These are phyloP conservation scores for Cotesia typhae DNA, from an alignment of 1,140 invertebrate genomes.

Conservation along the genomic window DNA sequence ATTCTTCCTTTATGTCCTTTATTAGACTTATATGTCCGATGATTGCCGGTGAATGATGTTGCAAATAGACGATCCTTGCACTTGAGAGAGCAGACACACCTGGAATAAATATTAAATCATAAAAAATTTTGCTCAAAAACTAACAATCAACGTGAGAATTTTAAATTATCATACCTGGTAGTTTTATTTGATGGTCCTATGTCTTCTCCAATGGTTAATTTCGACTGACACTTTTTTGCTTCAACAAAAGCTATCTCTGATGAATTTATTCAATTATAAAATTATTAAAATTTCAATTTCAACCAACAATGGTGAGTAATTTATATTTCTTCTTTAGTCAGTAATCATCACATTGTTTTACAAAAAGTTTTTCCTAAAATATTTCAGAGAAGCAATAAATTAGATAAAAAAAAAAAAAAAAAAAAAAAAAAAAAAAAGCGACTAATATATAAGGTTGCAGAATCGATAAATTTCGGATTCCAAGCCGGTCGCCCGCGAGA, in stretches of 20 bases:
- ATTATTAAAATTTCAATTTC: no score
- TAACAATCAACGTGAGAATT: background rate
- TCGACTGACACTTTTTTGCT: background rate
- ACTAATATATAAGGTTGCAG: constrained; percentile 24
- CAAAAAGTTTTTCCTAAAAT: no score
- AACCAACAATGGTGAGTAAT: no score
- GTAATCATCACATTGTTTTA: no score
- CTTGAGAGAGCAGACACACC: no score
- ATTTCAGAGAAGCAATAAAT: constrained; percentile 16
- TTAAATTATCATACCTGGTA: background rate
- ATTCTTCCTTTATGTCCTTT: constrained; percentile 18
- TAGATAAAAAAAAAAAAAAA: background rate
- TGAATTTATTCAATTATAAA: no score
- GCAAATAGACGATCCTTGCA: constrained; percentile 10
- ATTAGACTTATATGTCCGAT: background rate
- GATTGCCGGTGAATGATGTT: constrained; percentile 14
- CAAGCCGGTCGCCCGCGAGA: constrained; percentile 43
- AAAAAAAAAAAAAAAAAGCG: constrained; percentile 6
- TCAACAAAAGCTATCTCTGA: background rate
- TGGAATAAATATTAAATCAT: background rate
- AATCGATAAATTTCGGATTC: constrained; percentile 52
- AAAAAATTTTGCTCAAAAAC: background rate
- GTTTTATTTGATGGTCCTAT: constrained; percentile 47
- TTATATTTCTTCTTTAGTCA: no score
- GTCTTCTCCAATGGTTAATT: constrained; percentile 27